phyloP scores from a whole-genome alignment of 2,888 invertebrate genomes.

The Blomia tropicalis region DNA sequence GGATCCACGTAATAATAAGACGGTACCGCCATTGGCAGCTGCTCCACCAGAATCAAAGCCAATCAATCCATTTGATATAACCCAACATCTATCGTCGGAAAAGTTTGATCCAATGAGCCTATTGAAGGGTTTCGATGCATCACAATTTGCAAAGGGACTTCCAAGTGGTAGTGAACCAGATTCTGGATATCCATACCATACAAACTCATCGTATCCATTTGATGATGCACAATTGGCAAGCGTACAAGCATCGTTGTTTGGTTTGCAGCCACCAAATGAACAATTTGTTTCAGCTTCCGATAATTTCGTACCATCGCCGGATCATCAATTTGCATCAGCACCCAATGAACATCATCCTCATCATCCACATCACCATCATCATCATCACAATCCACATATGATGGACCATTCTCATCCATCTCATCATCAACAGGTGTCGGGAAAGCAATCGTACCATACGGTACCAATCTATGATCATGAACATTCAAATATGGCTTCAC shows the following conservation, averaged over 20 bases:
- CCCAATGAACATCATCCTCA: too few species aligned
- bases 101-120: background rate
- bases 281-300: too few species aligned
- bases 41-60: background rate
- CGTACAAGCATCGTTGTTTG: background rate
- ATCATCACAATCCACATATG: too few species aligned
- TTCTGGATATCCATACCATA: background rate
- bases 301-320: too few species aligned
- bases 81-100: background rate
- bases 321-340: too few species aligned
- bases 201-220: background rate
- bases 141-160: background rate
- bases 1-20: background rate
- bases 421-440: background rate
- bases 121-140: background rate
- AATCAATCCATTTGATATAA: background rate
- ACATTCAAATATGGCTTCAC: background rate
- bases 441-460: background rate
- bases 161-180: background rate
- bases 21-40: background rate
- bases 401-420: too few species aligned
- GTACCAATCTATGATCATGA: background rate
- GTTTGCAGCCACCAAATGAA: background rate
- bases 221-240: background rate
- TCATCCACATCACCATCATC: too few species aligned